These are phyloP conservation scores for Drosophila mojavensis DNA, from an alignment of 1,140 invertebrate species.

Conservation along the genomic window DNA sequence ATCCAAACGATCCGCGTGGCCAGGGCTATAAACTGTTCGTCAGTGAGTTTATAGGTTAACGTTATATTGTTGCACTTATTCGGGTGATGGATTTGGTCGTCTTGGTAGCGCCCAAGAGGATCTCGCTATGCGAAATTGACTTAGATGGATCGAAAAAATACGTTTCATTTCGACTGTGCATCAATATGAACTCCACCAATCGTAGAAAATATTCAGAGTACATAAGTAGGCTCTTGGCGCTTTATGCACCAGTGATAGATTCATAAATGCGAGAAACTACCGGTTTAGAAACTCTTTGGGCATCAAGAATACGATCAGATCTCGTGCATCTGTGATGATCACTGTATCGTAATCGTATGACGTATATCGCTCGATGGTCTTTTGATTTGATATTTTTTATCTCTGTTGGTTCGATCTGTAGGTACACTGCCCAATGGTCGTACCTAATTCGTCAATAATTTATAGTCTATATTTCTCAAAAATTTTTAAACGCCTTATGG, in stretches of 20 bases:
- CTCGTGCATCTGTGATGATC: conserved; percentile 62
- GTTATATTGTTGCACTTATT: conserved; percentile 61
- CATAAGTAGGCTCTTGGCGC: conserved; percentile 63
- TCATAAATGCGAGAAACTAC: conserved; percentile 65
- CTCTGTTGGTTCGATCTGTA: too few relatives aligned
- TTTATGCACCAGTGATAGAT: conserved; percentile 49
- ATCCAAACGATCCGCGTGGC: conserved; percentile 73
- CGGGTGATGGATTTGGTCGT: conserved; percentile 54
- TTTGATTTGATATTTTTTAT: too few relatives aligned
- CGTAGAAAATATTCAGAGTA: conserved; percentile 80
- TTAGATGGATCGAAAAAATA: conserved; percentile 65
- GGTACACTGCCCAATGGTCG: too few relatives aligned
- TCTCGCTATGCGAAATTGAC: conserved; percentile 66
- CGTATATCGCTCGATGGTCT: conserved; percentile 4
- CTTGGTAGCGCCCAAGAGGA: conserved; percentile 59
- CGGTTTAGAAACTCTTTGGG: conserved; percentile 57
- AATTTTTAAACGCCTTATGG: too few relatives aligned
- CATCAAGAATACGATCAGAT: conserved; percentile 71
- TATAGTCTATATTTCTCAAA: too few relatives aligned
- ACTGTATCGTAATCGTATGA: conserved; percentile 63
- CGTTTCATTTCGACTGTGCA: conserved; percentile 65
- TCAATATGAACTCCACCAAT: conserved; percentile 70
- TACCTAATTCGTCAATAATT: too few relatives aligned
- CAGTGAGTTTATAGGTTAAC: conserved; percentile 56
- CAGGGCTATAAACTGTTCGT: conserved; percentile 71